Evolutionary conservation across 2,113 vertebrate genomes (phyloP), one percentile per base, ranked within the genome.

Genomic region (Bettongia penicillata): DNA sequence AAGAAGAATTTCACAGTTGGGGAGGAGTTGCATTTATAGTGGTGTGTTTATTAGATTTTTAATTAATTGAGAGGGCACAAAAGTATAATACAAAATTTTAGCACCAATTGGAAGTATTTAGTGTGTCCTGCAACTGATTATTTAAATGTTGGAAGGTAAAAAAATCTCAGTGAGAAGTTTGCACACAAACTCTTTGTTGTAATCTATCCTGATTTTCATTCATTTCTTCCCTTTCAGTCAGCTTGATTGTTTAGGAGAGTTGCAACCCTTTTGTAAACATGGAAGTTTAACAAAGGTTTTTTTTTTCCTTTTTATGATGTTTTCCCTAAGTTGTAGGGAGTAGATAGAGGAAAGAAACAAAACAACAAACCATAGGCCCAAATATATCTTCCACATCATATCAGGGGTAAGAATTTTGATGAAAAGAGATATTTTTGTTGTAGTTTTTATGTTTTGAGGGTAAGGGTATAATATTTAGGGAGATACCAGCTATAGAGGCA

Each of bases 1-100:
- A 91, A 95, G 93, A 97, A 95, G 93, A 97, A 94, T 96, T 96
- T 98, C 91, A 97, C 55, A 95, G 91, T 93, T 96, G 94, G 94
- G 68, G 96, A 95, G 91, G 43, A 94, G 93, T 95, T 97, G 93
- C 97, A 97, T 97, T 93, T 97, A 97, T 97, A 97, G 57, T 92
- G 93, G 89, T 94, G 90, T 96, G 94, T 93, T 97, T 97, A 95
- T 93, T 96, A 93, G 77, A 95, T 96, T 89, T 91, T 95, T 96
- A 97, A 97, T 91, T 96, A 97, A 96, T 95, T 96, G 95, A 95
- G 51, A 84, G 77, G 90, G 53, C 91, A 91, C 3, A 95, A 91
- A 84, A 95, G 96, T 97, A 95, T 91, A 93, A 94, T 26, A 96
- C 95, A 28, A 7, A 97, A 89, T 90, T 37, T 50, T 7, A 90